These are phyloP conservation scores for Brachymystax lenok DNA, from an alignment of 2,797 vertebrate species.

Conservation along the genomic window DNA sequence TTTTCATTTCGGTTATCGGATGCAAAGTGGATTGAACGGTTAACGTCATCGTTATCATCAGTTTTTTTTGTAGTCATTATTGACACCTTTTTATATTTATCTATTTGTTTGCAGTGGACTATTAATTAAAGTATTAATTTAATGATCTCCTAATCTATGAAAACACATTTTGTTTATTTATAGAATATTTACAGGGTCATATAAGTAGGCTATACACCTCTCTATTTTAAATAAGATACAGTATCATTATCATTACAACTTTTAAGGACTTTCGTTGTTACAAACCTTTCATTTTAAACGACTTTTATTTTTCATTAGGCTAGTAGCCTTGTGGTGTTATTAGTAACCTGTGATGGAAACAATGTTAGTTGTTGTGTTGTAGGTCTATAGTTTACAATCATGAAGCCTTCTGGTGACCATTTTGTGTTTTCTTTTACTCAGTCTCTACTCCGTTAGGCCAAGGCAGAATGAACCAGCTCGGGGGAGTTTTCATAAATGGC, in stretches of 20 bases:
- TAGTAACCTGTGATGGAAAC: not conserved
- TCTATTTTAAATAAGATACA: not conserved
- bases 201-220: not conserved
- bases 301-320: not conserved
- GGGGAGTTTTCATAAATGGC: conserved; percentile 96
- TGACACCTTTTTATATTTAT: not conserved
- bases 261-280: not conserved
- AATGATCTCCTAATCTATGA: not conserved
- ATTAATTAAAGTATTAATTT: not conserved
- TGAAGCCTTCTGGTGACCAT: conserved; percentile 6
- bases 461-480: conserved; percentile 96
- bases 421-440: conserved; percentile 51
- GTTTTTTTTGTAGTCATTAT: not conserved
- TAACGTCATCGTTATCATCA: not conserved
- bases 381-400: not conserved
- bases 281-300: not conserved
- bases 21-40: not conserved
- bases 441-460: conserved; percentile 95
- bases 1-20: not conserved
- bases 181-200: not conserved
- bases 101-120: not conserved
- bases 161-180: not conserved
- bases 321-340: not conserved
- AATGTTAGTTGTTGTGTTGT: conserved; percentile 2
- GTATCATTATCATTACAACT: not conserved